phyloP scores from a whole-genome alignment of 2,888 invertebrate species.

The Tiphia femorata region DNA sequence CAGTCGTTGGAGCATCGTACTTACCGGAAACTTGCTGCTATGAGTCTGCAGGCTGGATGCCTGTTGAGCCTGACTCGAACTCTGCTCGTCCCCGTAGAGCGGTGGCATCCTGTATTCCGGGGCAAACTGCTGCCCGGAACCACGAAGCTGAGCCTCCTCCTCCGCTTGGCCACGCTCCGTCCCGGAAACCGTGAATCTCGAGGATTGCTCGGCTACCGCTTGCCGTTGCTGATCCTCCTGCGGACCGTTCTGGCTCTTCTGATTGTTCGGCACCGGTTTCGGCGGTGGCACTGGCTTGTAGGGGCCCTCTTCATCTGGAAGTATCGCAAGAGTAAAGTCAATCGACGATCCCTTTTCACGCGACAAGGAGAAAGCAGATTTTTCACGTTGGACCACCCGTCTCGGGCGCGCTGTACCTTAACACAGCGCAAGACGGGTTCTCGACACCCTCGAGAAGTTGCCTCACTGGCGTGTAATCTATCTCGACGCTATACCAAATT shows the following conservation, averaged over 20 bases:
- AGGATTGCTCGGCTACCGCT: conserved; percentile 66
- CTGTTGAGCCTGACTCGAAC: conserved; percentile 68
- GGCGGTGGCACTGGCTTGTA: conserved; percentile 74
- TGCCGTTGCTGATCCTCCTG: conserved; percentile 75
- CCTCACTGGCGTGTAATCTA: too few species aligned
- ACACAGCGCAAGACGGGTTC: too few species aligned
- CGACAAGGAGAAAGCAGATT: too few species aligned
- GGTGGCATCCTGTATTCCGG: conserved; percentile 66
- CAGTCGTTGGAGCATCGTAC: too few species aligned
- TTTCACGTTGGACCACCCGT: too few species aligned
- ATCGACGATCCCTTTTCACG: too few species aligned
- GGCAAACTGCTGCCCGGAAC: conserved; percentile 56
- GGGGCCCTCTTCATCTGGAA: conserved; percentile 73
- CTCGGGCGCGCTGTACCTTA: too few species aligned
- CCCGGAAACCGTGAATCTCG: conserved; percentile 30
- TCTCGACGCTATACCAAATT: too few species aligned
- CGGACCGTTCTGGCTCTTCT: conserved; percentile 66
- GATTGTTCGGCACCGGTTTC: conserved; percentile 72
- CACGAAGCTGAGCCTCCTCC: conserved; percentile 65
- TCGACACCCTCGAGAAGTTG: too few species aligned
- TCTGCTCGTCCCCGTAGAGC: conserved; percentile 66
- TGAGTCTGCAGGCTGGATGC: conserved; percentile 77
- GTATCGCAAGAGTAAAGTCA: too few species aligned
- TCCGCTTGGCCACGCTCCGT: conserved; percentile 28
- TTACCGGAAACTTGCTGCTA: conserved; percentile 85